These are phyloP conservation scores for Nephrotoma appendiculata DNA, from an alignment of 2,888 invertebrate species.

Conservation along the genomic window DNA sequence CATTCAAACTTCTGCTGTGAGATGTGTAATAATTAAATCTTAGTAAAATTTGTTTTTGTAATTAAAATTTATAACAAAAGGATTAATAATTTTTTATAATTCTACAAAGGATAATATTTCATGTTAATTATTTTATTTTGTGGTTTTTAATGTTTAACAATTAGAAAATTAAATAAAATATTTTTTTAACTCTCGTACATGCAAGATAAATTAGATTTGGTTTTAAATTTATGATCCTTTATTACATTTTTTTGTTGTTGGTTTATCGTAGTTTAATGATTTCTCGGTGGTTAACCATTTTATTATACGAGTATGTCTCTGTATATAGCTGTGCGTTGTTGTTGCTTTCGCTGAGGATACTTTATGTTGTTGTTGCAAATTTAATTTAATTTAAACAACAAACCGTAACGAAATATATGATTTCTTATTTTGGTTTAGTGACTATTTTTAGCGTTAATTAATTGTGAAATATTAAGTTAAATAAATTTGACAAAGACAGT, in stretches of 20 bases:
- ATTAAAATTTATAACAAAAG: background rate
- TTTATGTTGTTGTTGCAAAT: background rate
- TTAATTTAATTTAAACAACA: background rate
- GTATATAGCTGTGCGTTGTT: background rate
- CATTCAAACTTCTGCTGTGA: background rate
- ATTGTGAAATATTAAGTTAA: no score
- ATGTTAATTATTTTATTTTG: background rate
- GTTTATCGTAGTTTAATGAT: background rate
- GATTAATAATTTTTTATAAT: background rate
- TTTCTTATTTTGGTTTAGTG: background rate
- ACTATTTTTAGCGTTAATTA: background rate
- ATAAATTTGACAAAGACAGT: no score
- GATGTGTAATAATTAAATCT: no score
- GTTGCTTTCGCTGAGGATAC: background rate
- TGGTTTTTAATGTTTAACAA: background rate
- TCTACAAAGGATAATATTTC: background rate
- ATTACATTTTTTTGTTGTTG: background rate
- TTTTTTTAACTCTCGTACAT: background rate
- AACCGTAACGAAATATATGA: background rate
- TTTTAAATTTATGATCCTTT: background rate
- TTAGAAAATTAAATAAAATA: background rate
- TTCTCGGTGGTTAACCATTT: background rate
- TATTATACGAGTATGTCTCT: background rate
- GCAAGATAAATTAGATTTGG: background rate
- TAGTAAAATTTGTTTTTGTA: background rate